A percentile compares a stretch with the other conserved stretches of the same genome.
Conservation (phyloP, 53 echinoderm and acorn worm species). For the Apostichopus leukothele region DNA sequence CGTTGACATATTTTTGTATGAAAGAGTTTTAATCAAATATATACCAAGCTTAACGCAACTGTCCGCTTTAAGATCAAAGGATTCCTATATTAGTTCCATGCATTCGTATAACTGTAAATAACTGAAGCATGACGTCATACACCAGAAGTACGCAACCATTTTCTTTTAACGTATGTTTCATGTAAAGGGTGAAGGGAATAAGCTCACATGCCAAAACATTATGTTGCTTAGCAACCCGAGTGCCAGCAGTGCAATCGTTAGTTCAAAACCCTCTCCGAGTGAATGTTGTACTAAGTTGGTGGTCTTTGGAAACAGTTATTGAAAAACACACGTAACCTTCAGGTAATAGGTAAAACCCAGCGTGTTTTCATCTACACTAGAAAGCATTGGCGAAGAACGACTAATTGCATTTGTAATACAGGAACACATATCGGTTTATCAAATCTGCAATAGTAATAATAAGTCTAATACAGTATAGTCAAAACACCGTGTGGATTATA, state of each 20-base stretch:
- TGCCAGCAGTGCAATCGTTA: background rate
- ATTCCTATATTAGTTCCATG: background rate
- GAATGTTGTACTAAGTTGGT: background rate
- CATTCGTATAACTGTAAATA: too few relatives aligned
- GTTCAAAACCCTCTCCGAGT: background rate
- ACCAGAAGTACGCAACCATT: background rate
- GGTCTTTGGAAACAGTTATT: conserved; percentile 13
- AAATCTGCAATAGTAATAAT: background rate
- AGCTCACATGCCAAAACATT: background rate
- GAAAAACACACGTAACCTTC: conserved; percentile 10
- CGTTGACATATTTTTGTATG: too few relatives aligned
- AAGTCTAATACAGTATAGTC: too few relatives aligned
- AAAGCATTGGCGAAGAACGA: background rate
- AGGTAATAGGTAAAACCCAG: conserved; percentile 10
- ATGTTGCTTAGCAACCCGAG: background rate
- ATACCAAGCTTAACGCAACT: too few relatives aligned
- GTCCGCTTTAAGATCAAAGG: background rate
- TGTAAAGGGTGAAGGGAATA: conserved; percentile 7
- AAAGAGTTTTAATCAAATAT: too few relatives aligned
- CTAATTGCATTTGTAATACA: conserved; percentile 1
- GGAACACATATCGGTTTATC: background rate
- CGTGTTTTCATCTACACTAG: background rate
- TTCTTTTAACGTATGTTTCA: background rate
- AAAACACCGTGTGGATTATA: too few relatives aligned
- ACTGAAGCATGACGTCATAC: background rate